These are phyloP conservation scores for Dendrocincla fuliginosa DNA, from an alignment of 2,797 vertebrate species.

Conservation along the genomic window DNA sequence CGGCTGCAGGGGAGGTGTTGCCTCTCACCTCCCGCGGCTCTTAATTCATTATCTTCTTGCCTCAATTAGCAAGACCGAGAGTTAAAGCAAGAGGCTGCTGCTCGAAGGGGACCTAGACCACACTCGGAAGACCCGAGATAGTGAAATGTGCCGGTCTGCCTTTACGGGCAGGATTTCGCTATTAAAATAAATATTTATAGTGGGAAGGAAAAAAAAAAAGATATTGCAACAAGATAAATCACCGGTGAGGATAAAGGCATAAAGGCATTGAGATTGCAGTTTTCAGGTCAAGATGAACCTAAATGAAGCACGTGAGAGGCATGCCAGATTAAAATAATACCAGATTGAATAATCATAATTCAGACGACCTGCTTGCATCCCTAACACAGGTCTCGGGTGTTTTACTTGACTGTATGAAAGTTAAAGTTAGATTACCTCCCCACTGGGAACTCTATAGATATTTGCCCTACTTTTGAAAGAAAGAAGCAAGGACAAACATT, in stretches of 20 bases:
- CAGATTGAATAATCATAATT: slow-evolving; percentile 69
- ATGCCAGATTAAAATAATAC: slow-evolving; percentile 74
- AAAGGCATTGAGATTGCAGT: slow-evolving; percentile 31
- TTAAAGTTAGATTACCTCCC: slow-evolving; percentile 71
- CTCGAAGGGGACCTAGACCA: neutral
- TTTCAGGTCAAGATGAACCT: slow-evolving; percentile 76
- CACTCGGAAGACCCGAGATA: neutral
- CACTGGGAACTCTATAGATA: slow-evolving; percentile 64
- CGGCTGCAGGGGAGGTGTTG: neutral
- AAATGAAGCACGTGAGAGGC: slow-evolving; percentile 61
- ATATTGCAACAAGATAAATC: neutral
- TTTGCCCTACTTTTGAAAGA: slow-evolving; percentile 63
- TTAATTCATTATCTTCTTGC: neutral
- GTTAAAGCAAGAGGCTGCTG: neutral
- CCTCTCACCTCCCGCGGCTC: neutral
- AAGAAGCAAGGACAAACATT: slow-evolving; percentile 60
- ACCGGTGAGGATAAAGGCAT: slow-evolving; percentile 19
- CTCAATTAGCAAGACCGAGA: neutral
- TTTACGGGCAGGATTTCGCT: neutral
- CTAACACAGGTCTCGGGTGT: slow-evolving; percentile 60
- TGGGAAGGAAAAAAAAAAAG: fast-evolving
- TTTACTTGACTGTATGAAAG: slow-evolving; percentile 62
- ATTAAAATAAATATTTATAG: neutral
- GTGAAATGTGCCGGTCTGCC: neutral
- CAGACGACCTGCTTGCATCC: slow-evolving; percentile 68